Percentiles rank a stretch among this genome's conserved stretches.
These are phyloP conservation scores for Pandion haliaetus DNA, from an alignment of 2,113 vertebrate species.

Conservation along the genomic window DNA sequence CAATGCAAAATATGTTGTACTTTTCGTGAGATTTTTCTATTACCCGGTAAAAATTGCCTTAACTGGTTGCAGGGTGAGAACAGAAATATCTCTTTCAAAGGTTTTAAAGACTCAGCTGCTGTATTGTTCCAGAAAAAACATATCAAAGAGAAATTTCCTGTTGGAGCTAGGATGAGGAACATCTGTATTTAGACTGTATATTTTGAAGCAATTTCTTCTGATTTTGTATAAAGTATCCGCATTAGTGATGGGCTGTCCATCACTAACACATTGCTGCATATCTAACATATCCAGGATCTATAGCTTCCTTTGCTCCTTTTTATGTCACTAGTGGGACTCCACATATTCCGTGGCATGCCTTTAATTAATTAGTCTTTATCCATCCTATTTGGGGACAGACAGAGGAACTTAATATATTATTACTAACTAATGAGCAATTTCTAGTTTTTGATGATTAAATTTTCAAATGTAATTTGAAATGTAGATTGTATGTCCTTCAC, in stretches of 20 bases:
- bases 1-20: not conserved
- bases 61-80: not conserved
- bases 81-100: not conserved
- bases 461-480: constrained; percentile 60
- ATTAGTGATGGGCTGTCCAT: not conserved
- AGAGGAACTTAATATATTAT: constrained; percentile 58
- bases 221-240: not conserved
- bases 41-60: not conserved
- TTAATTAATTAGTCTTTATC: constrained; percentile 47
- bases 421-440: constrained; percentile 59
- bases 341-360: not conserved
- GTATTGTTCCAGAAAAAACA: not conserved
- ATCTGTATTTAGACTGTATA: not conserved
- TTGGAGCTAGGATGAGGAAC: not conserved
- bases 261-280: not conserved
- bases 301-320: not conserved
- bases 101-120: not conserved
- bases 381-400: not conserved
- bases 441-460: constrained; percentile 52
- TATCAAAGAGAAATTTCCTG: not conserved
- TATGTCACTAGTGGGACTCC: not conserved
- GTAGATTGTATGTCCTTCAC: not conserved
- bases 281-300: not conserved
- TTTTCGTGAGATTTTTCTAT: not conserved
- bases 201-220: not conserved